Conservation (phyloP, 2,888 invertebrate genomes). For the Parthenolecanium corni region DNA sequence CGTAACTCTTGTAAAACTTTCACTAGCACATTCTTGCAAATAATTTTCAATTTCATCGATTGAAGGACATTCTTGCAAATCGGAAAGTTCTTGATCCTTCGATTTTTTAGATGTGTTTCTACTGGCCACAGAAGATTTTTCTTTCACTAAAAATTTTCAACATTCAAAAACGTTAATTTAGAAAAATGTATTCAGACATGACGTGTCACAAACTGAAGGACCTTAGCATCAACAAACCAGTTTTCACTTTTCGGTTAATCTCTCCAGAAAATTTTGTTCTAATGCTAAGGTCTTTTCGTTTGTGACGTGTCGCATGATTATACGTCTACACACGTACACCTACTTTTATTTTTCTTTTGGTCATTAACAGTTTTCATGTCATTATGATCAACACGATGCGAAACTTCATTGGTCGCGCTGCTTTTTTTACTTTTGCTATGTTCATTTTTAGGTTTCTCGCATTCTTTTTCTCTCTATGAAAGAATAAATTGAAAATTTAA, state of each 20-base stretch:
- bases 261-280: no score
- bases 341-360: constrained; percentile 14
- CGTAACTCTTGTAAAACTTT: neutral
- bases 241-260: no score
- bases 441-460: constrained; percentile 1
- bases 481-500: neutral
- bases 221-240: no score
- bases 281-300: no score
- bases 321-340: no score
- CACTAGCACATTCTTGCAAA: neutral
- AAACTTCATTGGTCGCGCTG: neutral
- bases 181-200: no score
- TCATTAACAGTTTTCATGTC: neutral
- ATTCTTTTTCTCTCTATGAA: constrained; percentile 2
- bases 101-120: neutral
- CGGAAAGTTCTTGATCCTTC: neutral
- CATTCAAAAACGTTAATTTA: neutral
- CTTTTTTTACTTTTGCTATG: neutral
- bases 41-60: neutral
- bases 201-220: neutral
- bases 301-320: no score
- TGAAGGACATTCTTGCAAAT: neutral
- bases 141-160: constrained; percentile 8
- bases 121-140: constrained; percentile 1
- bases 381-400: neutral